Evolutionary conservation across 2,113 vertebrate species (phyloP), one percentile per base, ranked within the genome.

Genomic region (Mobula birostris): DNA sequence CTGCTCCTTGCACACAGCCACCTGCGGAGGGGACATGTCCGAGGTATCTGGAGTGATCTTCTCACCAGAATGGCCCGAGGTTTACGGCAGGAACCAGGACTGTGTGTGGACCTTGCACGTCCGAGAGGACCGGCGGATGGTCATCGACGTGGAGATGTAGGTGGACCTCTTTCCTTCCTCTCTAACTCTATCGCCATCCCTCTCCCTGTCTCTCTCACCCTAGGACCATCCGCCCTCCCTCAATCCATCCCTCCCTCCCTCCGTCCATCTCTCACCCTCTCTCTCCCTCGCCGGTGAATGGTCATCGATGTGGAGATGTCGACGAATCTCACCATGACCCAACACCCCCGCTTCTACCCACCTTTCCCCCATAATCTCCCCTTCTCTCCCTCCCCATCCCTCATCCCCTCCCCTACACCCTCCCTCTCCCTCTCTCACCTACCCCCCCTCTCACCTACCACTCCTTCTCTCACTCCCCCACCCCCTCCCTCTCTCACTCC

Each of bases 31-130:
- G 61, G 98, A 98, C 94, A 95, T 98, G 95, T 97, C 97, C 0
- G 97, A 98, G 82, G 94, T 98, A 0, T 95, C 96, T 0, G 98
- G 98, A 3, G 98, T 98, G 17, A 97, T 99, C 94, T 97, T 98
- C 94, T 98, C 98, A 94, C 98, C 98, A 0, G 98, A 99, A 95
- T 99, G 98, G 98, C 98, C 98, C 56, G 98, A 98, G 96, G 98
- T 98, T 95, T 99, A 98, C 91, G 97, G 97, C 94, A 98, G 98
- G 24, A 98, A 98, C 27, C 97, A 97, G 80, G 98, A 99, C 96
- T 99, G 98, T 40, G 96, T 98, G 63, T 99, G 98, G 98, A 97
- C 97, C 94, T 97, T 99, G 94, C 98, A 97, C 1, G 98, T 97
- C 36, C 98, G 97, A 61, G 98, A 98, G 94, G 98, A 98, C 96